Evolutionary conservation across 2,113 vertebrate species (phyloP).

Genomic region (Ptilorrhoa leucosticta): DNA sequence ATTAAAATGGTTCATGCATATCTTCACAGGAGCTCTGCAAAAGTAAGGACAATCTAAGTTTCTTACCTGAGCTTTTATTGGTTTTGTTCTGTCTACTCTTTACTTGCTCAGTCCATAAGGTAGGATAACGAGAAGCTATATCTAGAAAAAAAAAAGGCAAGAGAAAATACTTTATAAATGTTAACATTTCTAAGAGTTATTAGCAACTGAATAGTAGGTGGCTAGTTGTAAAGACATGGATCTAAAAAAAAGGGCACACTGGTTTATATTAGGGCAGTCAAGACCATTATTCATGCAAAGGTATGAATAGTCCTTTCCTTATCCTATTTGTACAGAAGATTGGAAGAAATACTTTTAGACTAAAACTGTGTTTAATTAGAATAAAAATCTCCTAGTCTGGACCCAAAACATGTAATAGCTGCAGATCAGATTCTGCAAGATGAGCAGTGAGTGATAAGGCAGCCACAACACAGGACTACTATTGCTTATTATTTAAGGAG

Average conservation of each 20-base stretch:
- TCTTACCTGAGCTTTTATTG: slow-evolving; percentile 86
- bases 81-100: slow-evolving; percentile 93
- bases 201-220: not conserved
- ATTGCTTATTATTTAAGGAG: not conserved
- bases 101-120: slow-evolving; percentile 94
- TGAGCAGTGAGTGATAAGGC: not conserved
- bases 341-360: not conserved
- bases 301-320: not conserved
- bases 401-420: not conserved
- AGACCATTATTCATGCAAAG: not conserved
- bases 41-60: not conserved
- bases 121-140: slow-evolving; percentile 90
- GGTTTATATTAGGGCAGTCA: not conserved
- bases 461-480: not conserved
- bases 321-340: not conserved
- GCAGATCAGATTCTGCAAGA: not conserved
- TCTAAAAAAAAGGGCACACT: not conserved
- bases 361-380: not conserved
- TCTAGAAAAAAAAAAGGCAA: slow-evolving; percentile 69
- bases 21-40: not conserved
- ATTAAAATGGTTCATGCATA: not conserved
- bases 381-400: not conserved
- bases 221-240: not conserved
- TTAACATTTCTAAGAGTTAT: not conserved
- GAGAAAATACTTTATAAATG: not conserved